phyloP scores from a whole-genome alignment of 2,797 vertebrate species.

The Pangasius djambal region DNA sequence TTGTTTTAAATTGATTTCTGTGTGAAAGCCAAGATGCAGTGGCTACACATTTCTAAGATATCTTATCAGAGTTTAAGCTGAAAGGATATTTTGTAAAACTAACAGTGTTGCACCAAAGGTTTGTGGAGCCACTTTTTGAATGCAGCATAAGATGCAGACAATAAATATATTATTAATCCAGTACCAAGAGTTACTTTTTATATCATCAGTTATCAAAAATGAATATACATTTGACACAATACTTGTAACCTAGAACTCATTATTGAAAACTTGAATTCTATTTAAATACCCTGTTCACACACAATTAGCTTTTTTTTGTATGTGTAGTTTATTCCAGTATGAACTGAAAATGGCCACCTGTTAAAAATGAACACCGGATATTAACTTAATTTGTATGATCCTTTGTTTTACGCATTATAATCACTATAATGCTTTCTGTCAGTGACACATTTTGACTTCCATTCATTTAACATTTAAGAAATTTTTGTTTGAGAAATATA shows the following conservation, averaged over 20 bases:
- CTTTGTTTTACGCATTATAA: background rate
- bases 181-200: background rate
- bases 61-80: background rate
- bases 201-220: constrained; percentile 9
- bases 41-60: background rate
- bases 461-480: background rate
- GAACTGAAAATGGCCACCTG: background rate
- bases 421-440: background rate
- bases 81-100: background rate
- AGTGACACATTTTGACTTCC: background rate
- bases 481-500: background rate
- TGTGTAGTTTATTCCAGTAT: background rate
- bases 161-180: background rate
- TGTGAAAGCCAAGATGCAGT: background rate
- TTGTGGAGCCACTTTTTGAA: background rate
- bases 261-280: background rate
- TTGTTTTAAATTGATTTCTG: background rate
- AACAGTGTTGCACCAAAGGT: background rate
- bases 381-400: background rate
- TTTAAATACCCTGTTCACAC: background rate
- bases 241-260: background rate
- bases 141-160: background rate
- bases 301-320: background rate
- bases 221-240: background rate
- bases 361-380: background rate